A percentile compares a stretch with the other conserved stretches of the same genome.
Conservation (phyloP, 53 echinoderm and acorn worm genomes). For the Antedon mediterranea region DNA sequence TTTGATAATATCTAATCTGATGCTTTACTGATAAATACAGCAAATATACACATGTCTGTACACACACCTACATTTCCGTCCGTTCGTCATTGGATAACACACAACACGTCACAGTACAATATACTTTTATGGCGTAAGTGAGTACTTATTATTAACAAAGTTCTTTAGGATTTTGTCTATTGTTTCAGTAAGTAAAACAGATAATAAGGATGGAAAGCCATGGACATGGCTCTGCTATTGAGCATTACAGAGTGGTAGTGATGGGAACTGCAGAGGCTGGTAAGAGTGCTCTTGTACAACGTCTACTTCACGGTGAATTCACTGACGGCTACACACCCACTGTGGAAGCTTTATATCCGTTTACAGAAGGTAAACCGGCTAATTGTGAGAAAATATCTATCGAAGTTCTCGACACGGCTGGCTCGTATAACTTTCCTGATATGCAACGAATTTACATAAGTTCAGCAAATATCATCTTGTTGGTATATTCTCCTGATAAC, state of each 20-base stretch:
- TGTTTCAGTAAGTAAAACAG: too few relatives aligned
- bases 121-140: too few relatives aligned
- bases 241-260: conserved; percentile 26
- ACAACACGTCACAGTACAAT: too few relatives aligned
- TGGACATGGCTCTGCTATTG: too few relatives aligned
- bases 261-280: conserved; percentile 40
- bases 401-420: conserved; percentile 45
- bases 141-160: too few relatives aligned
- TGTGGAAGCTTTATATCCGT: conserved; percentile 27
- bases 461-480: conserved; percentile 23
- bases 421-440: conserved; percentile 34
- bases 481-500: conserved; percentile 26
- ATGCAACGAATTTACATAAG: conserved; percentile 22
- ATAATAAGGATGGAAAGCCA: too few relatives aligned
- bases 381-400: conserved; percentile 8
- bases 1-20: too few relatives aligned
- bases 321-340: conserved; percentile 27
- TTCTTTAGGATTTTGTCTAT: too few relatives aligned
- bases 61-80: too few relatives aligned
- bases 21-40: too few relatives aligned
- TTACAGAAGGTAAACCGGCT: background rate
- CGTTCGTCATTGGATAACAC: too few relatives aligned
- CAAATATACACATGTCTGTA: too few relatives aligned
- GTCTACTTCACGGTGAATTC: conserved; percentile 16
- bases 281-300: conserved; percentile 39